Percentiles rank a stretch among this genome's conserved stretches.
Evolutionary conservation across 37 sponge, comb jelly and placozoan genomes (phyloP).

Genomic region (Halisarca cf. caerulea): DNA sequence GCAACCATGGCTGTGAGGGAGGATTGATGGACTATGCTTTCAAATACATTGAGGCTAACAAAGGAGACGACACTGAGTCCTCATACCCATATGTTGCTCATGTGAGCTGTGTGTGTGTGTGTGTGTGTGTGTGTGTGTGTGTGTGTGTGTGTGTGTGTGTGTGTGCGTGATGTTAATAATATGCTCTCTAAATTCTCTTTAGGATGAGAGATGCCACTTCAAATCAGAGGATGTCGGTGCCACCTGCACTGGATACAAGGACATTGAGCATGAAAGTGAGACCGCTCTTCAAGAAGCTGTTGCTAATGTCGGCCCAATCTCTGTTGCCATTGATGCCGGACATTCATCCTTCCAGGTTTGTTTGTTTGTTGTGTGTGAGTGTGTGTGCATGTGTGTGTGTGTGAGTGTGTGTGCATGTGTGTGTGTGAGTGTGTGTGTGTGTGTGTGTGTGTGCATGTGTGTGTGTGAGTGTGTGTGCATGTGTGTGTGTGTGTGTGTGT

Average conservation of each 20-base stretch:
- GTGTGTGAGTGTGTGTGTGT: too few relatives aligned
- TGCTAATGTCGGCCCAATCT: slow-evolving; percentile 84
- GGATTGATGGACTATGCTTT: slow-evolving; percentile 93
- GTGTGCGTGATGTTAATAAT: too few relatives aligned
- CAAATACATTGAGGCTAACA: slow-evolving; percentile 73
- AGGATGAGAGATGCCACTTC: slow-evolving; percentile 68
- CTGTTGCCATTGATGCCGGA: slow-evolving; percentile 77
- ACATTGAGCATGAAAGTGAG: slow-evolving; percentile 58
- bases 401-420: neutral
- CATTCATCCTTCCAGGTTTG: slow-evolving; percentile 67
- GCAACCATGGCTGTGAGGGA: slow-evolving; percentile 95
- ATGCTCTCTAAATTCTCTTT: too few relatives aligned
- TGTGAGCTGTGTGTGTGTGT: neutral
- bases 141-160: too few relatives aligned
- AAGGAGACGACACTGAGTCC: slow-evolving; percentile 85
- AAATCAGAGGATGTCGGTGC: slow-evolving; percentile 45
- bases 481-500: too few relatives aligned
- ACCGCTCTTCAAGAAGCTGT: slow-evolving; percentile 69
- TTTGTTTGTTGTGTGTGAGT: neutral
- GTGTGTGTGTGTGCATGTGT: too few relatives aligned
- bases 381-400: neutral
- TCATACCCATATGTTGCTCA: slow-evolving; percentile 91
- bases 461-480: too few relatives aligned
- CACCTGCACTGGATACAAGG: slow-evolving; percentile 46
- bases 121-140: too few relatives aligned